phyloP scores from a whole-genome alignment of 2,797 vertebrate genomes.

The Syndactyla subalaris region DNA sequence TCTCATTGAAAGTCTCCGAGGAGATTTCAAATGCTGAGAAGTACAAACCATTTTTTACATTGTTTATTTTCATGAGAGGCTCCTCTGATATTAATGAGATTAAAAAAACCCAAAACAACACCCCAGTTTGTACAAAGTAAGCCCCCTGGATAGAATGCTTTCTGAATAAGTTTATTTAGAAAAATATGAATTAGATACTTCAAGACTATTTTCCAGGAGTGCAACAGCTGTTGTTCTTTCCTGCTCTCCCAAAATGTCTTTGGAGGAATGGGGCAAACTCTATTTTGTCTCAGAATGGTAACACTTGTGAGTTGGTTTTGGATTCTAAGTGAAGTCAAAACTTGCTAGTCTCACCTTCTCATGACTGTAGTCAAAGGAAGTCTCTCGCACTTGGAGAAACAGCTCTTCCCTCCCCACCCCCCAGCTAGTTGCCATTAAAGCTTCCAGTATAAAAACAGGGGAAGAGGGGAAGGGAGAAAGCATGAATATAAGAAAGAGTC shows the following conservation, averaged over 20 bases:
- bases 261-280: background rate
- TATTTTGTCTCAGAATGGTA: background rate
- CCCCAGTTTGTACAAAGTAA: background rate
- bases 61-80: background rate
- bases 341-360: background rate
- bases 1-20: background rate
- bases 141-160: background rate
- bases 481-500: background rate
- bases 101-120: background rate
- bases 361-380: background rate
- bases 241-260: background rate
- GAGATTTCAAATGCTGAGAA: background rate
- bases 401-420: rapidly evolving
- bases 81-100: background rate
- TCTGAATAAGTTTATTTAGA: background rate
- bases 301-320: background rate
- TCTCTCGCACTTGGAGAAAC: background rate
- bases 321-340: background rate
- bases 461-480: background rate
- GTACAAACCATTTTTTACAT: background rate
- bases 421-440: background rate
- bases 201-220: background rate
- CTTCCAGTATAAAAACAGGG: background rate
- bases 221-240: background rate
- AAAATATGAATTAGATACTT: background rate